phyloP scores from a whole-genome alignment of 2,888 invertebrate genomes.

The Piscicola geometra region DNA sequence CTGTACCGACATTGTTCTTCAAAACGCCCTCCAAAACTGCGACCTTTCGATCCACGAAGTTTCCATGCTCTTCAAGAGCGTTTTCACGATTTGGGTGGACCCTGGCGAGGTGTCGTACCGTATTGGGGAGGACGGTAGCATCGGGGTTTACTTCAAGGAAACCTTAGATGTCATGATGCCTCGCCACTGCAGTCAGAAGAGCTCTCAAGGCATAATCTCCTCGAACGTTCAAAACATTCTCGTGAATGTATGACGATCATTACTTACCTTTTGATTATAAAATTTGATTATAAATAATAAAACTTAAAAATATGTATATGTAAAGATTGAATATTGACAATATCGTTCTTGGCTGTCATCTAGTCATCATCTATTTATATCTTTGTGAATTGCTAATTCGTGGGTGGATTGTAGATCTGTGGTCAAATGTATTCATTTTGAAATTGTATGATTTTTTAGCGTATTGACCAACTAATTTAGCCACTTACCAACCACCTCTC shows the following conservation, averaged over 20 bases:
- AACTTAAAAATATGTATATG: conserved; percentile 14
- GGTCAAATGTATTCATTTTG: conserved; percentile 2
- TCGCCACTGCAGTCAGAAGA: conserved; percentile 11
- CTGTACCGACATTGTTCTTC: conserved; percentile 65
- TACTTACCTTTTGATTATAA: not conserved
- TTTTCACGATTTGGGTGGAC: conserved; percentile 74
- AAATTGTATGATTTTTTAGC: conserved; percentile 5
- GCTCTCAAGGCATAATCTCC: not conserved
- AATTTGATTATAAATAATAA: conserved; percentile 3
- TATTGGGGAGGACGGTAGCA: conserved; percentile 65
- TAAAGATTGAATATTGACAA: conserved; percentile 10
- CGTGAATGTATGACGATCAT: conserved; percentile 8
- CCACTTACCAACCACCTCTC: not conserved
- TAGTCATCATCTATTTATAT: not conserved
- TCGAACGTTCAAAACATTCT: conserved; percentile 14
- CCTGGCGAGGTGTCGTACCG: conserved; percentile 68
- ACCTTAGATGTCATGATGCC: not conserved
- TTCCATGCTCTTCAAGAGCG: conserved; percentile 61
- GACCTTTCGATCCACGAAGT: conserved; percentile 53
- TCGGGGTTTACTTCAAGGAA: conserved; percentile 59
- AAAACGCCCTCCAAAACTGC: not conserved
- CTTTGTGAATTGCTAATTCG: not conserved
- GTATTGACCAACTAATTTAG: not conserved
- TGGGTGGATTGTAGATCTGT: not conserved
- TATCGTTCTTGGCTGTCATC: conserved; percentile 16